Evolutionary conservation across 1,140 invertebrate genomes (phyloP), one percentile per base, ranked within the genome.

Genomic region (Pollicipes pollicipes): DNA sequence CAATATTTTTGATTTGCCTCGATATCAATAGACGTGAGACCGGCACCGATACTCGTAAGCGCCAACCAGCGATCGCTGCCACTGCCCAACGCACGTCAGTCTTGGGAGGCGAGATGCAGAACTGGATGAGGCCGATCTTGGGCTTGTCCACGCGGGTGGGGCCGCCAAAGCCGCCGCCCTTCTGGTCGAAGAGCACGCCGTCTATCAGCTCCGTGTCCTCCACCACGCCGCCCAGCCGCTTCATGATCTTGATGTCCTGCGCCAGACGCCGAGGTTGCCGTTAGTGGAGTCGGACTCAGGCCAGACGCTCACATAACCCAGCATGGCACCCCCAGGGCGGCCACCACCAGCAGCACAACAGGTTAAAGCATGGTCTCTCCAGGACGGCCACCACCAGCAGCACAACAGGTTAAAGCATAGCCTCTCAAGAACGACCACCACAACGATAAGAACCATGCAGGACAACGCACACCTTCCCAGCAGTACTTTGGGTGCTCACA

Each of bases 41-140:
- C n/a, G n/a, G n/a, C n/a, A n/a, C n/a, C n/a, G n/a, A n/a, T n/a
- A n/a, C n/a, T n/a, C n/a, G n/a, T n/a, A n/a, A n/a, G n/a, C n/a
- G n/a, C n/a, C n/a, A n/a, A n/a, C n/a, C n/a, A n/a, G n/a, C n/a
- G n/a, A n/a, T n/a, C n/a, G n/a, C n/a, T n/a, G n/a, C n/a, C n/a
- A n/a, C n/a, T n/a, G n/a, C n/a, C n/a, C n/a, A 73, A 83, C 84
- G 86, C 83, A 95, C 92, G 84, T 99, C 96, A 72, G 97, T 98
- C 83, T 99, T 99, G 16, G 97, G 97, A 71, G 97, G 94, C 66
- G 97, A 99, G 80, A 99, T 95, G 80, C 97, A 99, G 79, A 99
- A 99, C 79, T 99, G 97, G 76, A 99, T 99, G 0, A 99, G 85
- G 73, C 93, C 97, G 83, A 99, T 97, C 82, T 97, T 98, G 3